Conservation (phyloP, 1,140 invertebrate species). For the Pygmarrhopalites habei region DNA sequence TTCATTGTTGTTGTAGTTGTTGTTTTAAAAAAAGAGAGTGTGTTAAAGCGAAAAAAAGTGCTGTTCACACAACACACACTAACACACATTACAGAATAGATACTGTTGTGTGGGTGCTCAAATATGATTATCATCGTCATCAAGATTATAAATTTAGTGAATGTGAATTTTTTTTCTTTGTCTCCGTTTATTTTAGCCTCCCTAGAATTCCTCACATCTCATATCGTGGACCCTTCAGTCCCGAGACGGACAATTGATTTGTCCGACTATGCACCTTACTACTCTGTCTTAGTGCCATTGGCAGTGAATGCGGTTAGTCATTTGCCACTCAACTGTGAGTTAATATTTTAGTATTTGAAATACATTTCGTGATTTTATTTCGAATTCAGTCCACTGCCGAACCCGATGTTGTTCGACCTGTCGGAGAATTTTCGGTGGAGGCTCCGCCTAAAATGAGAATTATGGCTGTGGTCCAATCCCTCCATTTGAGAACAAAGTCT, state of each 20-base stretch:
- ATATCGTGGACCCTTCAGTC: no score
- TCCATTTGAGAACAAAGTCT: not conserved
- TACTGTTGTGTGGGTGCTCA: not conserved
- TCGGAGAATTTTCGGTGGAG: constrained; percentile 4
- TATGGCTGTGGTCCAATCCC: constrained; percentile 3
- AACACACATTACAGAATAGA: not conserved
- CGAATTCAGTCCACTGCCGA: not conserved
- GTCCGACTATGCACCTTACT: not conserved
- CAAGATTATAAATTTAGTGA: not conserved
- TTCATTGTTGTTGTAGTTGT: not conserved
- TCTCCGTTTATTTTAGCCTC: not conserved
- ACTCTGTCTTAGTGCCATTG: not conserved
- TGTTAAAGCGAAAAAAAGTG: no score
- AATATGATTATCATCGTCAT: not conserved
- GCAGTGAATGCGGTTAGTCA: constrained; percentile 2
- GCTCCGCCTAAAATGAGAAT: constrained; percentile 2
- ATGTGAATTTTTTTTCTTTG: not conserved
- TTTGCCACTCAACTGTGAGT: no score
- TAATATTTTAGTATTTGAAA: no score
- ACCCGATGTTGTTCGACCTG: not conserved
- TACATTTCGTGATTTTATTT: no score
- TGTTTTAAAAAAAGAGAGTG: not conserved
- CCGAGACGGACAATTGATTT: not conserved
- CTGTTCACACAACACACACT: not conserved
- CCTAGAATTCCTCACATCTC: not conserved